phyloP scores from a whole-genome alignment of 2,888 invertebrate species.

The Sphaeridia pumilis region DNA sequence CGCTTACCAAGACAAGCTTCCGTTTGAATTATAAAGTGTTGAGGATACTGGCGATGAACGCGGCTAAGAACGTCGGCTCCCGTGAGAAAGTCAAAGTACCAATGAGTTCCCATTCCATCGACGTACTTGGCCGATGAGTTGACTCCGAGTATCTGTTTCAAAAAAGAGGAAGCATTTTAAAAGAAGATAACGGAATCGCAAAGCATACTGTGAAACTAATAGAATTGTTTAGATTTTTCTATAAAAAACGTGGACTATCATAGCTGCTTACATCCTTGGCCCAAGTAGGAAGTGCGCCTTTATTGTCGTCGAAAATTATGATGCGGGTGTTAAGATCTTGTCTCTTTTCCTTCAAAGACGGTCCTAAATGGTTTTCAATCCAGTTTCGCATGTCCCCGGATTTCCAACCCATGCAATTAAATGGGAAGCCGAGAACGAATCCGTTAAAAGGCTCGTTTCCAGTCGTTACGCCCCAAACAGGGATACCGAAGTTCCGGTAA shows the following conservation, averaged over 20 bases:
- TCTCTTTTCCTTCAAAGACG: conserved; percentile 41
- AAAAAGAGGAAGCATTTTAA: background rate
- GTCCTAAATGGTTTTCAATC: conserved; percentile 44
- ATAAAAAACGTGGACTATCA: too few relatives aligned
- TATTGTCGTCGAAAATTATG: conserved; percentile 47
- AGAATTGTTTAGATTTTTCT: too few relatives aligned
- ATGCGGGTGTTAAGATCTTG: conserved; percentile 41
- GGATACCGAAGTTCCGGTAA: conserved; percentile 53
- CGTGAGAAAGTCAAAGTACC: conserved; percentile 46
- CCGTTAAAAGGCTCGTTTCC: conserved; percentile 47
- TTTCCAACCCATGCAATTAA: conserved; percentile 47
- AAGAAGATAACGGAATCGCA: too few relatives aligned
- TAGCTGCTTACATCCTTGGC: conserved; percentile 42
- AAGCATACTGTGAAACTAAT: too few relatives aligned
- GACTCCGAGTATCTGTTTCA: conserved; percentile 30
- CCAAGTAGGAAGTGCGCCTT: conserved; percentile 54
- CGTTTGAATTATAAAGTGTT: conserved; percentile 62
- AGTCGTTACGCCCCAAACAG: conserved; percentile 47
- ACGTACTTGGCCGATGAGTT: conserved; percentile 37
- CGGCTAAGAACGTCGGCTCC: conserved; percentile 48
- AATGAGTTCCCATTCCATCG: conserved; percentile 47
- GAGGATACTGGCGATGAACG: conserved; percentile 51
- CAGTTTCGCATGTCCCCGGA: conserved; percentile 43
- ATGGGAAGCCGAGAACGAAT: conserved; percentile 37
- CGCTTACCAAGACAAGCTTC: conserved; percentile 61